Percentiles rank a stretch among this genome's conserved stretches.
phyloP scores from a whole-genome alignment of 2,888 invertebrate genomes.

The Chloroclystis v-ata region DNA sequence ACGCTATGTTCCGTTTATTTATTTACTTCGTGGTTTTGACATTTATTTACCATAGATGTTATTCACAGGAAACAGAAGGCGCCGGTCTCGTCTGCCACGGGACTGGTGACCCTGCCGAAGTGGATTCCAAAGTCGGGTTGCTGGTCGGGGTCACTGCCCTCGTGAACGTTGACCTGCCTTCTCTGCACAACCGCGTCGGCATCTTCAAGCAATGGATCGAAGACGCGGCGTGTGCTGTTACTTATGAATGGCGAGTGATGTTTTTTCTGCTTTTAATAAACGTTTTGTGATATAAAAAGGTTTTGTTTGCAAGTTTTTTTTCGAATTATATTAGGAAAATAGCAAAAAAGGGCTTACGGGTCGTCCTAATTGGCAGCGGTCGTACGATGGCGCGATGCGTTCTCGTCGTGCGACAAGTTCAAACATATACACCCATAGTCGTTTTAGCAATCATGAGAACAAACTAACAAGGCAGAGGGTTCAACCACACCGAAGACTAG shows the following conservation, averaged over 20 bases:
- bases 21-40: too few relatives aligned
- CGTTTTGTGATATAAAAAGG: conserved; percentile 12
- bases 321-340: neutral
- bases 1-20: too few relatives aligned
- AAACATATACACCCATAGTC: too few relatives aligned
- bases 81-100: conserved; percentile 51
- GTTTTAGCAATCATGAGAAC: too few relatives aligned
- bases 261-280: conserved; percentile 19
- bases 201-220: conserved; percentile 45
- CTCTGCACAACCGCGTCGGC: conserved; percentile 43
- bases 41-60: neutral
- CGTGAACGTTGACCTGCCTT: conserved; percentile 43
- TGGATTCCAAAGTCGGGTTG: conserved; percentile 37
- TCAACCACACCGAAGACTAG: too few relatives aligned
- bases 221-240: conserved; percentile 31
- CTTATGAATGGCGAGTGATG: conserved; percentile 13
- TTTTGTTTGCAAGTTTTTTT: neutral
- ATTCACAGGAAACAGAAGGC: conserved; percentile 49
- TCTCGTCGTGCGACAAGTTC: too few relatives aligned
- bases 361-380: too few relatives aligned
- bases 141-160: conserved; percentile 50
- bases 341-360: neutral
- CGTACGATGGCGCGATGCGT: too few relatives aligned
- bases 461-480: too few relatives aligned
- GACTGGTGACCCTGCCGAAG: conserved; percentile 50